Evolutionary conservation across 2,888 invertebrate species (phyloP).

Genomic region (Acanthacorydalis orientalis): DNA sequence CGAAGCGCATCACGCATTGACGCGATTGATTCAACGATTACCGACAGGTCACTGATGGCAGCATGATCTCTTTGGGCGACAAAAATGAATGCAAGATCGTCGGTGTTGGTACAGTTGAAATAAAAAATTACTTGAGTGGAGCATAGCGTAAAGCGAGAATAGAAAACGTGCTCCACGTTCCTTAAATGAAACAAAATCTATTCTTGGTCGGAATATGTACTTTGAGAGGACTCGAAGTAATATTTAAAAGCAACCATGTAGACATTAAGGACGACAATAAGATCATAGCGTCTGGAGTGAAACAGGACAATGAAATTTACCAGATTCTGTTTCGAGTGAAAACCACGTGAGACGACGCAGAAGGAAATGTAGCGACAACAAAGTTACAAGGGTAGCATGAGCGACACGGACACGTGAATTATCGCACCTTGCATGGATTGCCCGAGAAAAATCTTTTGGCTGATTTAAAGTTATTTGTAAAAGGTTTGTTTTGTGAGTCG

Average conservation of each 20-base stretch:
- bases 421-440: no score
- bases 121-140: not conserved
- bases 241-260: conserved; percentile 7
- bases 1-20: not conserved
- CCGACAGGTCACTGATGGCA: not conserved
- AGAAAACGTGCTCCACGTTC: not conserved
- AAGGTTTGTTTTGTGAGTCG: no score
- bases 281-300: conserved; percentile 10
- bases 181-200: not conserved
- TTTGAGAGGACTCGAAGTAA: not conserved
- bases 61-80: not conserved
- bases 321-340: conserved; percentile 11
- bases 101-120: not conserved
- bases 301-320: conserved; percentile 10
- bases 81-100: not conserved
- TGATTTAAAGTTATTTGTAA: no score
- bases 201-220: not conserved
- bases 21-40: not conserved
- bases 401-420: no score
- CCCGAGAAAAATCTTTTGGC: no score
- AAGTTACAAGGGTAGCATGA: no score
- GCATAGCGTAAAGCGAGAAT: not conserved
- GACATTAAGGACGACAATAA: conserved; percentile 4
- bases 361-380: no score
- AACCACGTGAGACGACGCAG: no score